Conservation (phyloP, 1,140 invertebrate species). For the Cydia amplana region DNA sequence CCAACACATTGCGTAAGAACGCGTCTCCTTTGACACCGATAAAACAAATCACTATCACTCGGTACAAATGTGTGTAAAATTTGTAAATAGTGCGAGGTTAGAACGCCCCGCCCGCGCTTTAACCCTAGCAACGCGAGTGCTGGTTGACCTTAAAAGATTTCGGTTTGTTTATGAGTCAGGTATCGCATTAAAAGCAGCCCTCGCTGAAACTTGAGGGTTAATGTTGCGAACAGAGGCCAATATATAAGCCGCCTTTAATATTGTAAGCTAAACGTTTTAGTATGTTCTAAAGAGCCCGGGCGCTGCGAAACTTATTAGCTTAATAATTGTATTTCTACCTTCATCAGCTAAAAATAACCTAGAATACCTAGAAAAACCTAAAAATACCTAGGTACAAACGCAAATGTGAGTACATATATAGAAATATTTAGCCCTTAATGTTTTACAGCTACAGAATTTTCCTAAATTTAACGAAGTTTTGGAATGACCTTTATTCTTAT, state of each 20-base stretch:
- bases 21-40: constrained; percentile 69
- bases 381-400: background rate
- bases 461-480: too few relatives aligned
- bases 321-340: background rate
- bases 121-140: constrained; percentile 59
- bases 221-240: background rate
- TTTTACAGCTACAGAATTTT: background rate
- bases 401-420: background rate
- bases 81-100: constrained; percentile 2
- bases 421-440: background rate
- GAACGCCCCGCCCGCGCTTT: constrained; percentile 57
- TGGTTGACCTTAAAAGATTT: constrained; percentile 67
- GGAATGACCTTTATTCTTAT: too few relatives aligned
- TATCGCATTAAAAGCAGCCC: background rate
- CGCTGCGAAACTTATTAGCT: background rate
- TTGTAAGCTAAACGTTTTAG: background rate
- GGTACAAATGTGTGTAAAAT: background rate
- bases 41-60: constrained; percentile 33
- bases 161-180: constrained; percentile 47
- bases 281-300: background rate
- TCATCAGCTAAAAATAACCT: background rate
- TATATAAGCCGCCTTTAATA: background rate
- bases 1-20: constrained; percentile 42
- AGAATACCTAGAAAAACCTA: too few relatives aligned
- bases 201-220: background rate